Base-by-base conservation (phyloP, 1,140 invertebrate species). In the Drosophila simulans region DNA sequence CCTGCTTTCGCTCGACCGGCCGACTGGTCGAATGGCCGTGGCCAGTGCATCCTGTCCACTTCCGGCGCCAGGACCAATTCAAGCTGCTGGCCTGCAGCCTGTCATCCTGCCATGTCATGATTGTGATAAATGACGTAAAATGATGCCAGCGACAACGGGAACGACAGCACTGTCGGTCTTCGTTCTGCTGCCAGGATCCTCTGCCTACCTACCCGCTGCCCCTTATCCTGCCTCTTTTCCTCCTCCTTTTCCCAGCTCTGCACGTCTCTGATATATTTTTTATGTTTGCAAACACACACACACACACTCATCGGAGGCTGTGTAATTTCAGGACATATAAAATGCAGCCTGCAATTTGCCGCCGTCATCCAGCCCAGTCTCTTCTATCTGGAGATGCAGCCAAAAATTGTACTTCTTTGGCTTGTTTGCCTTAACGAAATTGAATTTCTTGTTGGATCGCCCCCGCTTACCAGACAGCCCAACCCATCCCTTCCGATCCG, bases 121-220 rank as follows among this genome's bases (percentile, higher is more conserved):
- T 89, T 89, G 80, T 89, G 84, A 89, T 89, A 89, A 89, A 89
- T 89, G 84, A 89, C 84, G 72, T 89, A 84, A 89, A 89, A 84
- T 89, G 84, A 89, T 84, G 84, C 68, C 84, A 84, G 80, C 71
- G 84, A 88, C 83, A 88, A 88, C 63, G 73, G 59, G 56, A 68
- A 65, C 62, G 66, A 78, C 64, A 55, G 70, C 46, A 65, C 69
- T 84, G 81, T 68, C 81, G 62, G 54, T 68, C 85, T 69, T 83
- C 75, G 60, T 63, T 54, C 43, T 27, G 60, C 17, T 42, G 40
- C 40, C 40, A 42, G 40, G 42, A 45, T 45, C 25, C 39, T 31
- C 43, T 3, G 31, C 31, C 31, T 27, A 5, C 25, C 5, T 27
- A 27, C 25, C 5, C 25, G 5, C 22, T 10, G 37, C 43, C 15